These are phyloP conservation scores for Dysdera silvatica DNA, from an alignment of 1,140 invertebrate genomes.

Conservation along the genomic window DNA sequence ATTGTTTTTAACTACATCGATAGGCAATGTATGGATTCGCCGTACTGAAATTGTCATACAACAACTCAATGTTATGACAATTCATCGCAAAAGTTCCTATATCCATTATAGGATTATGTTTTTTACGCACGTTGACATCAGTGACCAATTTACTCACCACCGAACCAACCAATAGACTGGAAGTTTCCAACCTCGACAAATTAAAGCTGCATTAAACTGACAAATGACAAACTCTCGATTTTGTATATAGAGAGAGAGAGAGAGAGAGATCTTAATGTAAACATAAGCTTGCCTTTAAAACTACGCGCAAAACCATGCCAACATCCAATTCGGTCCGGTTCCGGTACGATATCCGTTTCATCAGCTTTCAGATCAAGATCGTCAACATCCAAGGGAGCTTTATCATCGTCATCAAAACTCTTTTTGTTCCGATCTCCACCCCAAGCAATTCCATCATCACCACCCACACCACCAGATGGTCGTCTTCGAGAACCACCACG, in stretches of 20 bases:
- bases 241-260: neutral
- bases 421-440: neutral
- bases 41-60: no score
- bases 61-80: no score
- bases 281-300: conserved; percentile 8
- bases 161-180: neutral
- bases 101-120: no score
- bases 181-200: neutral
- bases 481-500: no score
- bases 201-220: neutral
- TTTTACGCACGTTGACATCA: no score
- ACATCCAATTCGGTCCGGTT: conserved; percentile 21
- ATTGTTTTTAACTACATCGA: no score
- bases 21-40: no score
- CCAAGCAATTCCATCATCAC: conserved; percentile 22
- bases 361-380: conserved; percentile 19
- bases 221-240: neutral
- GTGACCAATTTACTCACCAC: no score
- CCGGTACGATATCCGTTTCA: conserved; percentile 24
- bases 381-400: conserved; percentile 20
- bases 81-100: no score
- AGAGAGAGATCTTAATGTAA: neutral
- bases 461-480: conserved; percentile 4
- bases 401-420: conserved; percentile 12
- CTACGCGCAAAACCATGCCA: conserved; percentile 25